phyloP scores from a whole-genome alignment of 2,113 vertebrate genomes.

The Theropithecus gelada region DNA sequence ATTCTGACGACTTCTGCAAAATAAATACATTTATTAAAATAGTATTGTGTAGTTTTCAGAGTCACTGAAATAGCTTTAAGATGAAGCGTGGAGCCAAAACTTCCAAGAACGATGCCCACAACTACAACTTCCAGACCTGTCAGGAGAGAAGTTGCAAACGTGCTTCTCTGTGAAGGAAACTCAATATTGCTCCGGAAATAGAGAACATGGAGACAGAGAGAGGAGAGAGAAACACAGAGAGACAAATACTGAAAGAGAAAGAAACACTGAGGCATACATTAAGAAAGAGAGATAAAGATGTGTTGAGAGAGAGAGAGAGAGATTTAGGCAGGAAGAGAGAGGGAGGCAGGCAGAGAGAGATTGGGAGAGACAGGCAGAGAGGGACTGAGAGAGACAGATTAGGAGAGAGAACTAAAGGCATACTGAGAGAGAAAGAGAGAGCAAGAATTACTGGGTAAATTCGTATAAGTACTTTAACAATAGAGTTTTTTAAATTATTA shows the following conservation, averaged over 20 bases:
- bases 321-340: accelerated
- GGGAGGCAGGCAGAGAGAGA: not conserved
- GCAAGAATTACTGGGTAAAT: not conserved
- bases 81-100: not conserved
- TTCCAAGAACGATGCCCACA: not conserved
- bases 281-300: not conserved
- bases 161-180: not conserved
- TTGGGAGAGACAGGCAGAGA: not conserved
- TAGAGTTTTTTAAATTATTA: not conserved
- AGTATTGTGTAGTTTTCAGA: not conserved
- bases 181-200: not conserved
- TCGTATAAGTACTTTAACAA: not conserved
- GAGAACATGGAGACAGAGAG: too few species aligned
- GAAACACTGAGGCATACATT: too few species aligned
- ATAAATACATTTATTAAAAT: not conserved
- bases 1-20: not conserved
- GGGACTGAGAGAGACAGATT: not conserved
- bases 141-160: not conserved
- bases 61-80: not conserved
- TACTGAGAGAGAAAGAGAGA: not conserved
- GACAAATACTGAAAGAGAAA: too few species aligned
- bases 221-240: too few species aligned
- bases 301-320: not conserved
- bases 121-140: not conserved
- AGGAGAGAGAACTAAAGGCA: not conserved